phyloP scores from a whole-genome alignment of 2,888 invertebrate genomes.

The Hecatera dysodea region DNA sequence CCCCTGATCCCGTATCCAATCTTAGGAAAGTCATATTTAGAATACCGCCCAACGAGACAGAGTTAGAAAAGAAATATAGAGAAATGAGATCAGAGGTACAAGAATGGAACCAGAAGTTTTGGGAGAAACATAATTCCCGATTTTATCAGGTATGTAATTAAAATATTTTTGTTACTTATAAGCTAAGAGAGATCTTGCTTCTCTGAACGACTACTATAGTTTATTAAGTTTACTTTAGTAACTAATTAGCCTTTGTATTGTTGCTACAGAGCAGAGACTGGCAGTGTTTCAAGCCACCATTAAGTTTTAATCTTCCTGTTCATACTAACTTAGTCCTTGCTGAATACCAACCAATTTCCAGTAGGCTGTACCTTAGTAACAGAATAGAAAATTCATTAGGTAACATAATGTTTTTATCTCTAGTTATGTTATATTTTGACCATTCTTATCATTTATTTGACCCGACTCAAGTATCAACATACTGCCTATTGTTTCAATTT shows the following conservation, averaged over 20 bases:
- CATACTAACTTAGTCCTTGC: no score
- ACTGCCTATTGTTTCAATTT: slow-evolving; percentile 7
- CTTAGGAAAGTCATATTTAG: slow-evolving; percentile 93
- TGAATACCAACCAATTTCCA: neutral
- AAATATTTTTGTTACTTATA: neutral
- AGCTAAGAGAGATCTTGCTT: neutral
- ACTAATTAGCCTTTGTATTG: neutral
- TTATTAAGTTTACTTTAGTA: neutral
- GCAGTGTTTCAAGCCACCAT: no score
- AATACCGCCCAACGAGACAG: slow-evolving; percentile 92
- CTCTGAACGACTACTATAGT: neutral
- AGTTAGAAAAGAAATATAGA: slow-evolving; percentile 92
- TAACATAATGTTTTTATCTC: neutral
- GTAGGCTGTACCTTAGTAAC: neutral
- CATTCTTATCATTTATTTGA: slow-evolving; percentile 45
- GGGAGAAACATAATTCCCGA: slow-evolving; percentile 94
- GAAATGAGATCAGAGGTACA: slow-evolving; percentile 93
- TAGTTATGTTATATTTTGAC: slow-evolving; percentile 18
- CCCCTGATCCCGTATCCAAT: slow-evolving; percentile 95
- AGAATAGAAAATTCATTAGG: neutral
- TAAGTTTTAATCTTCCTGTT: no score
- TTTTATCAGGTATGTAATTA: slow-evolving; percentile 92
- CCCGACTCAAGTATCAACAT: neutral
- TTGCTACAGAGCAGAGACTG: no score
- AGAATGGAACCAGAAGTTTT: slow-evolving; percentile 96